A percentile compares a stretch with the other conserved stretches of the same genome.
These are phyloP conservation scores for Diacarnus erythraeanus DNA, from an alignment of 37 sponge, comb jelly and placozoan genomes.

Conservation along the genomic window DNA sequence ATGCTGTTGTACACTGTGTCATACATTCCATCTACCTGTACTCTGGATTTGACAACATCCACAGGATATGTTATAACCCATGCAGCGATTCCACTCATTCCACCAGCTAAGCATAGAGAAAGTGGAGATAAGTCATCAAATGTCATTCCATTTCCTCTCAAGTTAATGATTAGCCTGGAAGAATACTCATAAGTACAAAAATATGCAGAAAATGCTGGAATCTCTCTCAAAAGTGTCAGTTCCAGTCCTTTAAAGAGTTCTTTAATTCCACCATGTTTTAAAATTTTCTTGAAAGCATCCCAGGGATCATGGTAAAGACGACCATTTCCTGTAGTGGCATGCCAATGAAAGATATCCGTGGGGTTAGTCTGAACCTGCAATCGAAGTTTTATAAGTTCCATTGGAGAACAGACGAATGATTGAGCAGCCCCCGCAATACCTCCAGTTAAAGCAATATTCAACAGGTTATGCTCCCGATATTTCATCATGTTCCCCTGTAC, in stretches of 20 bases:
- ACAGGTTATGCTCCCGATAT: slow-evolving; percentile 12
- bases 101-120: slow-evolving; percentile 64
- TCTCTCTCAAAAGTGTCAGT: slow-evolving; percentile 70
- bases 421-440: slow-evolving; percentile 65
- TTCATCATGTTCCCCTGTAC: slow-evolving; percentile 69
- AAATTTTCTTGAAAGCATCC: slow-evolving; percentile 63
- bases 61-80: slow-evolving; percentile 82
- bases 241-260: slow-evolving; percentile 70
- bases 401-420: slow-evolving; percentile 46
- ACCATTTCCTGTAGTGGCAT: not conserved
- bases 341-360: slow-evolving; percentile 6
- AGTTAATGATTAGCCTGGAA: slow-evolving; percentile 16
- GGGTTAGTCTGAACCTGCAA: slow-evolving; percentile 78
- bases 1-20: slow-evolving; percentile 50
- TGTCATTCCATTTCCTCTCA: not conserved
- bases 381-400: slow-evolving; percentile 84
- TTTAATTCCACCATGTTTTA: slow-evolving; percentile 51
- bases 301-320: slow-evolving; percentile 54
- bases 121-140: slow-evolving; percentile 35
- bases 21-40: slow-evolving; percentile 77
- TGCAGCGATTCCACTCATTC: slow-evolving; percentile 51
- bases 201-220: slow-evolving; percentile 73
- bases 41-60: slow-evolving; percentile 85
- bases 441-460: slow-evolving; percentile 67
- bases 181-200: slow-evolving; percentile 71